Base-by-base conservation (phyloP, 2,113 vertebrate species). In the Pollimyrus isidori region DNA sequence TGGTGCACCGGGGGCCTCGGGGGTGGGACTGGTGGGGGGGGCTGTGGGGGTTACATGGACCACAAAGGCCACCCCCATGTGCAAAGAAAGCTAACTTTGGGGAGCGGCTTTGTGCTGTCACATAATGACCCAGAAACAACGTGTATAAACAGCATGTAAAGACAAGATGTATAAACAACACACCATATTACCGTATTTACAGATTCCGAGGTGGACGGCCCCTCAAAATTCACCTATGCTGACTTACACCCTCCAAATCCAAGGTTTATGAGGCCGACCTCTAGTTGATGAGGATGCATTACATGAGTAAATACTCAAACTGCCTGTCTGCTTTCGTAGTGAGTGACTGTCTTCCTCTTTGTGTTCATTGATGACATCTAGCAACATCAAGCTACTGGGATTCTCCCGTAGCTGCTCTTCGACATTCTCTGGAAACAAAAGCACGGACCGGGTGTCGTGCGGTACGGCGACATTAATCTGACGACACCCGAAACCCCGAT, bases 231-330 rank as follows among this genome's bases (percentile, higher is more conserved):
- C 30, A 76, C 62, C 62, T 39, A 39, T 76, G 13, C 69, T 19
- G 10, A 76, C 35, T 30, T 39, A 35, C 13, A 4, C 30, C 35
- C 30, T 35, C 30, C 69, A 39, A 76, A 76, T 39, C 4, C 69
- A 39, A 35, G 69, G 80, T 42, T 83, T 21, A 48, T 23, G 45
- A 91, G 84, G 91, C 93, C 92, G 92, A 92, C 93, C 93, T 93
- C 93, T 95, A 93, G 94, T 93, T 94, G 95, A 95, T 95, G 91
- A 91, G 89, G 92, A 92, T 26, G 82, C 92, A 92, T 90, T 88
- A 89, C 92, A 87, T 58, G 30, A 21, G 50, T 35, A 84, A n/a
- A 84, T 26, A 11, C 48, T 49, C n/a, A 86, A 52, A 17, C 11
- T 30, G 48, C 49, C 48, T 48, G 21, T 83, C 39, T 42, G 4